Evolutionary conservation across 1,140 invertebrate species (phyloP), one percentile per base, ranked within the genome.

Genomic region (Archivesica marissinica): DNA sequence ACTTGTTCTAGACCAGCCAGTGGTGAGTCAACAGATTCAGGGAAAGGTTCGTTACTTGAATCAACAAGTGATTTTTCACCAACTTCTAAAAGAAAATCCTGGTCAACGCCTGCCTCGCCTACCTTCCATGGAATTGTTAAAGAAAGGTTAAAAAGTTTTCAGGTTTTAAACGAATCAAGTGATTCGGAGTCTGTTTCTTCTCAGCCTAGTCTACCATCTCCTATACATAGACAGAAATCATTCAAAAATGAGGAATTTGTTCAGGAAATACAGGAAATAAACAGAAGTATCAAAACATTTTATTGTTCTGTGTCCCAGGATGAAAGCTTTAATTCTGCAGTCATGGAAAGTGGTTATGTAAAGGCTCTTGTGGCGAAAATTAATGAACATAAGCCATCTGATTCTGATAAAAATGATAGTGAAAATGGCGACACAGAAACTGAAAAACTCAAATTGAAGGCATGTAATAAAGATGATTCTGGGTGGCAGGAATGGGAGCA

Each of bases 41-140:
- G 82, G 6, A 85, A 85, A 70, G 82, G 74, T 6, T 77, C 82
- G 28, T 66, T 85, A 39, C 25, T 85, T 11, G 82, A 85, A 56
- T 77, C 72, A 13, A 78, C 82, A 70, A 85, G 82, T 68, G 82
- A 85, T 35, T 85, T 85, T 56, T 85, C 82, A 25, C 82, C 82
- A 70, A 85, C 82, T 25, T 39, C 72, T 0, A 83, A 75, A 72
- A 39, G 30, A 30, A 77, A 68, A n/a, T 66, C 61, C 15, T 85
- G 72, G 74, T 85, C 82, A 56, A 85, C 82, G 20, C 82, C 82
- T 17, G 72, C 82, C 28, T 85, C 82, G 54, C 82, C 82, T 25
- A 85, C 74, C 20, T 77, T 85, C 20, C 74, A 85, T 39, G 82
- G 82, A 35, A 77, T 85, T 54, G 82, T 85, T 28, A 85, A 78